Percentiles rank a stretch among this genome's conserved stretches.
Evolutionary conservation across 2,113 vertebrate genomes (phyloP).

Genomic region (Otis tarda): DNA sequence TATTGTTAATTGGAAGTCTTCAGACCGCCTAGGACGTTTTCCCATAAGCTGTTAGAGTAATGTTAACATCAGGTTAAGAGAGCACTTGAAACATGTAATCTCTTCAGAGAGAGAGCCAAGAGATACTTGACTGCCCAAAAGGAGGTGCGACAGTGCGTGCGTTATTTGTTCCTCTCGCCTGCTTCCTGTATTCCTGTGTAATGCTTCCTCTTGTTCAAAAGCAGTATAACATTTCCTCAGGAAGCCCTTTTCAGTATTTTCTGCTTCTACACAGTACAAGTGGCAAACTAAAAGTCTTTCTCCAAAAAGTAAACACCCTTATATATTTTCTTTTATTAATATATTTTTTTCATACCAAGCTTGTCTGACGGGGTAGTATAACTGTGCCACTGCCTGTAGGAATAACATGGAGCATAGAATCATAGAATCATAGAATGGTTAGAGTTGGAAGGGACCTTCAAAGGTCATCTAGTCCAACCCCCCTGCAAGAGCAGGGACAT

Average conservation of each 20-base stretch:
- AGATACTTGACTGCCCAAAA: slow-evolving; percentile 7
- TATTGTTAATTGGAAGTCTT: background rate
- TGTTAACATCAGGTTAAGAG: slow-evolving; percentile 34
- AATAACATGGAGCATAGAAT: background rate
- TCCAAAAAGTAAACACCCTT: background rate
- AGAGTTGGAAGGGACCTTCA: too few relatives aligned
- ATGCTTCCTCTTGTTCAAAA: slow-evolving; percentile 22
- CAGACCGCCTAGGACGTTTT: background rate
- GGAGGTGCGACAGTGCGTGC: background rate
- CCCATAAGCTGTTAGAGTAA: background rate
- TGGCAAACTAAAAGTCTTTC: background rate
- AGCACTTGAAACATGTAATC: slow-evolving; percentile 3
- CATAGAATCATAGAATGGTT: too few relatives aligned
- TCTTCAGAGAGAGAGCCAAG: background rate
- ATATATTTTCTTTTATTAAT: background rate
- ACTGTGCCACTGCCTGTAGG: background rate
- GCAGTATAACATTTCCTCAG: slow-evolving; percentile 6
- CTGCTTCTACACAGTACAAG: background rate
- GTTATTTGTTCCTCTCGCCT: background rate
- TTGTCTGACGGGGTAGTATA: background rate
- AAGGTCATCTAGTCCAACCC: too few relatives aligned
- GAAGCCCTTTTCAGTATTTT: background rate
- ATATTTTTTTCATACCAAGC: background rate
- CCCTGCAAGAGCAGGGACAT: too few relatives aligned
- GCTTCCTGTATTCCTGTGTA: slow-evolving; percentile 23